Conservation (phyloP, 2,888 invertebrate genomes). For the Alentia gelatinosa region DNA sequence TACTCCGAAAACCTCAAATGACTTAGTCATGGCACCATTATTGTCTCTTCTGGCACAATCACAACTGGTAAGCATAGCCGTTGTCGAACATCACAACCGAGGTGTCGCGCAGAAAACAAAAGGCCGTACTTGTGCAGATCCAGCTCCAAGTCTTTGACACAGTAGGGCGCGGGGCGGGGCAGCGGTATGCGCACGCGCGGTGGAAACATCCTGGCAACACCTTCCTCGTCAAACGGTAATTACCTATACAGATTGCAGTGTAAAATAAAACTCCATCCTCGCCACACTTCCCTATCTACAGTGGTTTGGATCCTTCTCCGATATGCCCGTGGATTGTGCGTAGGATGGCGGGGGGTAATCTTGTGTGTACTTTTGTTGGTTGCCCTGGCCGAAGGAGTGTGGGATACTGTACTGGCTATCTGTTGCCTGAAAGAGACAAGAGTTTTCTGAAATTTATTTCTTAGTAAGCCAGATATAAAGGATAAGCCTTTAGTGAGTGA, state of each 20-base stretch:
- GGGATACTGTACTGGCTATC: slow-evolving; percentile 26
- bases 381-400: background rate
- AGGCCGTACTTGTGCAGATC: background rate
- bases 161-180: too few relatives aligned
- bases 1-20: too few relatives aligned
- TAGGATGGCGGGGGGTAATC: slow-evolving; percentile 38
- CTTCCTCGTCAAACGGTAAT: background rate
- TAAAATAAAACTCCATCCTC: background rate
- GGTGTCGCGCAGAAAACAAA: background rate
- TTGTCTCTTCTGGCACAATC: background rate
- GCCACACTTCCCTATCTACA: slow-evolving; percentile 11
- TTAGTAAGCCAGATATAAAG: too few relatives aligned
- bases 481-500: too few relatives aligned
- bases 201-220: background rate
- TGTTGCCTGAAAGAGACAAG: background rate
- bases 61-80: background rate
- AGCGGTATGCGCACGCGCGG: too few relatives aligned
- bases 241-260: background rate
- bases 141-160: background rate
- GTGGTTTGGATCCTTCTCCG: slow-evolving; percentile 37
- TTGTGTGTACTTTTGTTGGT: background rate
- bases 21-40: background rate
- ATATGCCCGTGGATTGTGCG: background rate
- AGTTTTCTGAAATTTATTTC: too few relatives aligned
- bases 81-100: background rate